Conservation (phyloP, 2,113 vertebrate species). For the Paratilapia polleni region DNA sequence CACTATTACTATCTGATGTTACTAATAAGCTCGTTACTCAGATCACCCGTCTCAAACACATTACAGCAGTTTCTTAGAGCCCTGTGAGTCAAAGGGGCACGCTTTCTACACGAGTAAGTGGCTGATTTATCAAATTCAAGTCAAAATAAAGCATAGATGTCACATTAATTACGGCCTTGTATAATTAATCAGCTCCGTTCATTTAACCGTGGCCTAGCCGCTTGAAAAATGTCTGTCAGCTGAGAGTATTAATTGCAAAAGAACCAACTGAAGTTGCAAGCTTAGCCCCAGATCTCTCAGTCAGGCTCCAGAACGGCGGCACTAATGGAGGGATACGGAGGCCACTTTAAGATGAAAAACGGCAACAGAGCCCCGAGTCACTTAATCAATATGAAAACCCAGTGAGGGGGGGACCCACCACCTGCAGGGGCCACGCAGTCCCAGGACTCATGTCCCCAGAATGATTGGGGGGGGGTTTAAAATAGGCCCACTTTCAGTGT, state of each 20-base stretch:
- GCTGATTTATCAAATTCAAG: constrained; percentile 54
- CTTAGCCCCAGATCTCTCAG: background rate
- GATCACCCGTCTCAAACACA: constrained; percentile 18
- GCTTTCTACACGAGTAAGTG: constrained; percentile 13
- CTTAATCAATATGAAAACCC: constrained; percentile 78
- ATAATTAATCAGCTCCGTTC: constrained; percentile 55
- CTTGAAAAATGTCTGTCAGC: constrained; percentile 43
- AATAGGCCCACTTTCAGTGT: constrained; percentile 49
- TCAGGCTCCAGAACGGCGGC: constrained; percentile 34
- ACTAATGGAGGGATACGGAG: constrained; percentile 68
- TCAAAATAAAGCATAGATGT: constrained; percentile 43
- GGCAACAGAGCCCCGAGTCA: constrained; percentile 57
- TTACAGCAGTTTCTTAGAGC: constrained; percentile 27
- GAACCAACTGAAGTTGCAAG: constrained; percentile 7
- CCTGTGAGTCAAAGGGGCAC: constrained; percentile 33
- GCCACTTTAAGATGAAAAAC: constrained; percentile 78
- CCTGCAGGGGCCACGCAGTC: constrained; percentile 41
- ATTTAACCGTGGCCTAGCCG: constrained; percentile 27
- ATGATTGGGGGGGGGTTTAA: constrained; percentile 46
- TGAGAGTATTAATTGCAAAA: constrained; percentile 57
- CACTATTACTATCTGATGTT: background rate
- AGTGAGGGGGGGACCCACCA: constrained; percentile 29
- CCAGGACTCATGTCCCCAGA: constrained; percentile 50
- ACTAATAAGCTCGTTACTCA: constrained; percentile 39
- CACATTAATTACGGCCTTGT: constrained; percentile 52